Evolutionary conservation across 92 coral and sea anemone species (phyloP).

Genomic region (Metridium senile): DNA sequence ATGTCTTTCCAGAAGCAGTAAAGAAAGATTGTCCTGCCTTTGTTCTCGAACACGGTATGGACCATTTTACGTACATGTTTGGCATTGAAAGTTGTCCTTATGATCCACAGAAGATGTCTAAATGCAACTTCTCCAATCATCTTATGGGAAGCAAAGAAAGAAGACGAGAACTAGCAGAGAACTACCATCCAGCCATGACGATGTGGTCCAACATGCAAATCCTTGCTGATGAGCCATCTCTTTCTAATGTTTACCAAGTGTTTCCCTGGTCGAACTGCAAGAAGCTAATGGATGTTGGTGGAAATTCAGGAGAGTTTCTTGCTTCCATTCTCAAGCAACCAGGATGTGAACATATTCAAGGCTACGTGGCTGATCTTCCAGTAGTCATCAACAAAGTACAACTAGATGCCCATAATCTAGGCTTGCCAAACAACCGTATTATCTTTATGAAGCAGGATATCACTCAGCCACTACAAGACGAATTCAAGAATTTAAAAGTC

Average conservation of each 20-base stretch:
- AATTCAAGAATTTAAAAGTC: background rate
- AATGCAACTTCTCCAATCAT: background rate
- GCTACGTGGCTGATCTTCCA: constrained; percentile 12
- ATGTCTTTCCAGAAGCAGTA: constrained; percentile 7
- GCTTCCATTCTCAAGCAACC: constrained; percentile 44
- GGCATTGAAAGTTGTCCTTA: background rate
- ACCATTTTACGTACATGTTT: constrained; percentile 29
- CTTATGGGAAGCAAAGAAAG: constrained; percentile 36
- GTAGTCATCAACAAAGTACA: background rate
- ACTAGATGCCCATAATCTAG: background rate
- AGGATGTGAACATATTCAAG: constrained; percentile 55
- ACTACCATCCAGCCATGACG: constrained; percentile 51
- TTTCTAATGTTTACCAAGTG: constrained; percentile 11
- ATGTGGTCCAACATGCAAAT: constrained; percentile 28
- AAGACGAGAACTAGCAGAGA: constrained; percentile 36
- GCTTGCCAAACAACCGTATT: background rate
- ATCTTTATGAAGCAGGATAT: constrained; percentile 1
- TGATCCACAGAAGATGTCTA: background rate
- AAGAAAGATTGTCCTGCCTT: background rate
- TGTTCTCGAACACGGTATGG: constrained; percentile 50
- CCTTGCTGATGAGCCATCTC: background rate
- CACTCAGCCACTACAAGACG: background rate
- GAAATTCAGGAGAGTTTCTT: constrained; percentile 51
- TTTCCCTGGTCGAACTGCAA: constrained; percentile 56
- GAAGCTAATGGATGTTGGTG: constrained; percentile 55